A percentile compares a stretch with the other conserved stretches of the same genome.
Evolutionary conservation across 2,888 invertebrate genomes (phyloP).

Genomic region (Sphaerophoria rueppellii): DNA sequence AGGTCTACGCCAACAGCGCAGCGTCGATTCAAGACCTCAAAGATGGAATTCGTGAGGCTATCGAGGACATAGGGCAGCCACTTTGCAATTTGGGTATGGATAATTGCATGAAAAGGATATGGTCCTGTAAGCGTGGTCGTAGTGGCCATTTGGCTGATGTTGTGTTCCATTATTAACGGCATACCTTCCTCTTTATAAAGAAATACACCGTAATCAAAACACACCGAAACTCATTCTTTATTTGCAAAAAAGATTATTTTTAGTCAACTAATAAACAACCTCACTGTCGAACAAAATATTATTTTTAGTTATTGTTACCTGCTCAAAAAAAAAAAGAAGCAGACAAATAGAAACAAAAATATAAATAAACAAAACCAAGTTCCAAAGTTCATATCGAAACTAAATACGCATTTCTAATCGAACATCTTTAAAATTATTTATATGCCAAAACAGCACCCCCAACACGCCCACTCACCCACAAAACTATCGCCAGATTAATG

Average conservation of each 20-base stretch:
- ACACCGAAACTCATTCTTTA: neutral
- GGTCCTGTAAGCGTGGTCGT: too few relatives aligned
- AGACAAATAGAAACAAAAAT: slow-evolving; percentile 4
- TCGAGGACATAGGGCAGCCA: too few relatives aligned
- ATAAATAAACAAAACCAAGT: slow-evolving; percentile 29
- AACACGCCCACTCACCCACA: neutral
- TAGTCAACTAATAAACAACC: slow-evolving; percentile 14
- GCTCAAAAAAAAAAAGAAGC: neutral
- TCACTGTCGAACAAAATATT: neutral
- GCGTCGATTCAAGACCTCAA: too few relatives aligned
- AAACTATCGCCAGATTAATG: slow-evolving; percentile 2
- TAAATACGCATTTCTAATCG: slow-evolving; percentile 55
- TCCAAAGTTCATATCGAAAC: slow-evolving; percentile 51
- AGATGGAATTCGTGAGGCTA: too few relatives aligned
- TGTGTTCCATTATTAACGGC: too few relatives aligned
- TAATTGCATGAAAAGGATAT: too few relatives aligned
- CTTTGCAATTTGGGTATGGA: too few relatives aligned
- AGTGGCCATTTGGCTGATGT: too few relatives aligned
- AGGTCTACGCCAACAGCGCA: too few relatives aligned
- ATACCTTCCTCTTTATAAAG: too few relatives aligned
- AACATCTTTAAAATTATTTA: slow-evolving; percentile 31
- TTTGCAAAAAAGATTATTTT: neutral
- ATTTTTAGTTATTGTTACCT: slow-evolving; percentile 8
- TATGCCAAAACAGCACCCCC: slow-evolving; percentile 20
- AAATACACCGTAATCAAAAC: too few relatives aligned